Percentiles rank a stretch among this genome's conserved stretches.
phyloP scores from a whole-genome alignment of 37 sponge, comb jelly and placozoan genomes.

The Cliona cf. orientalis region DNA sequence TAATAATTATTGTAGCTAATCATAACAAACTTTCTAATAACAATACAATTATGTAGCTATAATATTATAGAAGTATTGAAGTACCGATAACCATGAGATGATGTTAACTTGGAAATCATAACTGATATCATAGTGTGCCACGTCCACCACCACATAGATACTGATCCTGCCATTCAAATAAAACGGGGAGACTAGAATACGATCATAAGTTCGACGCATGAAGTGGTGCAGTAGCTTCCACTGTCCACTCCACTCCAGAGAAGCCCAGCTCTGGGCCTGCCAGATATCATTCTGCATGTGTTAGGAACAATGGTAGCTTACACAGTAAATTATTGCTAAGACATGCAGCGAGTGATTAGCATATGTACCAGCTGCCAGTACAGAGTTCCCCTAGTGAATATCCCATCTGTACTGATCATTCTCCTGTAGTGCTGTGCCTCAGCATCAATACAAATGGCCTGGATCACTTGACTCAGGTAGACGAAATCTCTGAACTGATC shows the following conservation, averaged over 20 bases:
- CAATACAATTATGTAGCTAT: no score
- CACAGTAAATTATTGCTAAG: no score
- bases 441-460: constrained; percentile 81
- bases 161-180: constrained; percentile 42
- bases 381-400: constrained; percentile 88
- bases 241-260: constrained; percentile 82
- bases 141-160: constrained; percentile 77
- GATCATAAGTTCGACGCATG: constrained; percentile 61
- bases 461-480: constrained; percentile 91
- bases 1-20: no score
- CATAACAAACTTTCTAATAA: no score
- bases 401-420: constrained; percentile 60
- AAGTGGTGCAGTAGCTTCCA: constrained; percentile 96
- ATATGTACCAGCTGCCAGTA: constrained; percentile 93
- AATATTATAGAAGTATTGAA: background rate
- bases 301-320: background rate
- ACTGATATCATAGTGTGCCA: constrained; percentile 2
- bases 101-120: constrained; percentile 39
- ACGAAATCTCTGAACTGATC: constrained; percentile 85
- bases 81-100: constrained; percentile 47
- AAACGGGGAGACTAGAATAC: constrained; percentile 71
- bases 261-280: constrained; percentile 95
- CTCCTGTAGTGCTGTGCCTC: constrained; percentile 92
- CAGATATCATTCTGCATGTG: constrained; percentile 89
- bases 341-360: no score